Percentiles rank a stretch among this genome's conserved stretches.
Conservation (phyloP, 2,888 invertebrate species). For the Linyphia triangularis region DNA sequence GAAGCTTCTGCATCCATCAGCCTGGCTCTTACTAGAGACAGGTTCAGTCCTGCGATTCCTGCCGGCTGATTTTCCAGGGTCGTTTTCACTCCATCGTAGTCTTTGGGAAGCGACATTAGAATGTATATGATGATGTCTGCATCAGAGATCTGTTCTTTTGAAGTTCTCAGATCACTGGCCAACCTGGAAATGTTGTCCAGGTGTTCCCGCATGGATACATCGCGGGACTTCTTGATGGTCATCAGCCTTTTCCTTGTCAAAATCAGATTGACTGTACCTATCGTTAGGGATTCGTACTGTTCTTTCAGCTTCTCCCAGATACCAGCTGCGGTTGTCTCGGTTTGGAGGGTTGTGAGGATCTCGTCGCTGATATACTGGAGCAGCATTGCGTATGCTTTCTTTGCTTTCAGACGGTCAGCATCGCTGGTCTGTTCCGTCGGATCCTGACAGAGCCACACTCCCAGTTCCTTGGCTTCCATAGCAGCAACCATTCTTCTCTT, state of each 20-base stretch:
- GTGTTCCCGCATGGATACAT: not conserved
- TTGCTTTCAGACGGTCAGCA: not conserved
- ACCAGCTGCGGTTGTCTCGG: too few relatives aligned
- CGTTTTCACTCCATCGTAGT: not conserved
- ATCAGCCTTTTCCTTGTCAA: not conserved
- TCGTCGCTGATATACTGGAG: not conserved
- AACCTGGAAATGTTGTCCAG: not conserved
- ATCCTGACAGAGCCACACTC: not conserved
- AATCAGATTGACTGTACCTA: not conserved
- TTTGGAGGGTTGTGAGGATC: not conserved
- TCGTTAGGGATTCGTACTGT: too few relatives aligned
- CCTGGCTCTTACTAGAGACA: not conserved
- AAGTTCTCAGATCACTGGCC: not conserved
- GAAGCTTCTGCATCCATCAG: not conserved
- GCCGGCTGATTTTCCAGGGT: not conserved
- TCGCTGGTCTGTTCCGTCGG: not conserved
- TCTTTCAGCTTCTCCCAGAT: too few relatives aligned
- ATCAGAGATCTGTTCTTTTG: not conserved
- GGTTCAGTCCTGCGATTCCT: not conserved
- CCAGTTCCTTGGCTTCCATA: not conserved
- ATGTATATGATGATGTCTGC: not conserved
- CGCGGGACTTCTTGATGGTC: not conserved
- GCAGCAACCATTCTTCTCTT: not conserved
- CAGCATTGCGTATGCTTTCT: conserved; percentile 1
- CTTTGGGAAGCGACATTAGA: not conserved